Base-by-base conservation (phyloP, 53 echinoderm and acorn worm species). In the Henricia sp. region DNA sequence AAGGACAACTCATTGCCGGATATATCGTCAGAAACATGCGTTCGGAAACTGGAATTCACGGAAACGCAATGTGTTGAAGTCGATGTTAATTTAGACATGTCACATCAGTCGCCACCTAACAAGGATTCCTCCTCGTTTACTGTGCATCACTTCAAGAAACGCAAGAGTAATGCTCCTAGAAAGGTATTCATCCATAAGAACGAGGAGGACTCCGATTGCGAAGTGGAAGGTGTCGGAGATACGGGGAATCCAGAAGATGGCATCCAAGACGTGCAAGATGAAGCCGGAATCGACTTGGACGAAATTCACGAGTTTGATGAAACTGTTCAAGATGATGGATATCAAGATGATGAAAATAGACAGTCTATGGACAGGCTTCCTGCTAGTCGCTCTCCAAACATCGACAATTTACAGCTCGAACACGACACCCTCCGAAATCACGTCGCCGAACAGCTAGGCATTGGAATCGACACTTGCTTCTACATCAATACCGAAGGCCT, bases 141-240 rank as follows among this genome's bases (percentile, higher is more conserved):
- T 14, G 23, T 80, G 80, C 80, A 80, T 35, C 80, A 80, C 28
- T 80, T 80, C 63, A 80, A 80, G 48, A 80, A 80, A 64, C 80
- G 80, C 24, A 80, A 80, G 35, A 80, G 80, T 64, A 80, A 62
- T 23, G 80, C 80, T 23, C 80, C 80, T 1, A 62, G 80, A 24
- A 80, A 64, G 33, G 38, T 80, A 14, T 63, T 63, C 48, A 80
- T 80, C 33, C 80, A 27, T 19, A 80, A 63, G 46, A 44, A 80
- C 27, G 80, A 80, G 30, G 80, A 80, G 34, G 80, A 60, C 33
- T 58, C 59, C 2, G 80, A 80, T 27, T 80, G 80, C 34, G 63
- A 80, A 48, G 70, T 70, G 46, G 80, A 77, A 44, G 60, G 63
- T 35, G 80, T 63, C 27, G 80, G 64, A 48, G 80, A 80, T 36